These are phyloP conservation scores for Junonia oenone DNA, from an alignment of 2,888 invertebrate species.

Conservation along the genomic window DNA sequence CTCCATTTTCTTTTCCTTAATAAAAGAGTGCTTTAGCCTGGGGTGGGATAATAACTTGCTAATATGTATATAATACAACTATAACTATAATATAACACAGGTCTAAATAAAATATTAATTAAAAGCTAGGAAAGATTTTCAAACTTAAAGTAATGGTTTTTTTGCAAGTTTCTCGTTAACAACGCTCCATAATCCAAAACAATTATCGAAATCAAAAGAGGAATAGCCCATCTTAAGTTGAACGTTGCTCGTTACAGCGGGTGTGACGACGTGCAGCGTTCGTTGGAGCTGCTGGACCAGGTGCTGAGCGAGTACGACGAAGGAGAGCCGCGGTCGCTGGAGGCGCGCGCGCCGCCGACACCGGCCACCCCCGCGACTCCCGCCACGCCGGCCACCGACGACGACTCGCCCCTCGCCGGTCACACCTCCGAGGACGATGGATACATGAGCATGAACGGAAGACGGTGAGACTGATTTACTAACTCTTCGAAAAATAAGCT, in stretches of 20 bases:
- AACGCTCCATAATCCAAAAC: too few species aligned
- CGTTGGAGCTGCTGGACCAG: conserved; percentile 91
- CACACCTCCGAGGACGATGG: conserved; percentile 95
- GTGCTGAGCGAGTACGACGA: conserved; percentile 95
- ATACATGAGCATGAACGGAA: conserved; percentile 95
- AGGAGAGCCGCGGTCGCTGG: conserved; percentile 76
- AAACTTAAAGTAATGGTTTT: too few species aligned
- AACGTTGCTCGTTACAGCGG: conserved; percentile 69
- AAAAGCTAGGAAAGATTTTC: too few species aligned
- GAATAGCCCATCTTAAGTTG: too few species aligned
- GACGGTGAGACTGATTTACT: conserved; percentile 70
- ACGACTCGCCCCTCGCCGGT: conserved; percentile 88
- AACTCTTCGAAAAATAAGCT: not conserved
- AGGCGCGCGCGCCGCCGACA: conserved; percentile 64
- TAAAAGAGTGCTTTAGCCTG: too few species aligned
- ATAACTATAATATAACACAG: too few species aligned
- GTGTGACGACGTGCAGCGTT: conserved; percentile 92
- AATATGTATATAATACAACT: too few species aligned
- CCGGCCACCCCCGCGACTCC: conserved; percentile 76
- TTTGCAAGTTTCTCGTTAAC: too few species aligned
- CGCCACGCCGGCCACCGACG: conserved; percentile 80
- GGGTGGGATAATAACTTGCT: too few species aligned
- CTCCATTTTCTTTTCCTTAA: too few species aligned
- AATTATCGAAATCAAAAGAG: too few species aligned
- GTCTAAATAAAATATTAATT: too few species aligned